Conservation (phyloP, 2,113 vertebrate genomes). For the Cyprinodon brontotheroides region DNA sequence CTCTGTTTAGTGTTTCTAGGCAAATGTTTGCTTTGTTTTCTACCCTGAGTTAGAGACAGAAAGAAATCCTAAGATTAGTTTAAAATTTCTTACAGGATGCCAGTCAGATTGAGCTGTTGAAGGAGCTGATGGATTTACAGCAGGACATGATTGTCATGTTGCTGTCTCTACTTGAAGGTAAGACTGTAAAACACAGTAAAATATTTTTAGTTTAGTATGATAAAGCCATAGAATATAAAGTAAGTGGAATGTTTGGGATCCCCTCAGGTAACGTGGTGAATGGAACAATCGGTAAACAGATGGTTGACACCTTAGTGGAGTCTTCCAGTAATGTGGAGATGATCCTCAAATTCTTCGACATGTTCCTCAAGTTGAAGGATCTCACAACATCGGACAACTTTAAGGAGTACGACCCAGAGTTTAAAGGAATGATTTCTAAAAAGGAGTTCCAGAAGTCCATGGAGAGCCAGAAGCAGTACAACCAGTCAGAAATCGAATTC, state of each 20-base stretch:
- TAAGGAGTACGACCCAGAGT: conserved; percentile 92
- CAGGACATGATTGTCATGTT: conserved; percentile 99
- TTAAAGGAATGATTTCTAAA: conserved; percentile 94
- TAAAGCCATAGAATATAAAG: neutral
- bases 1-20: no score
- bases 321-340: conserved; percentile 98
- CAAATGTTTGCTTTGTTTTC: no score
- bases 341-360: conserved; percentile 99
- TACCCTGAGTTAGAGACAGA: neutral
- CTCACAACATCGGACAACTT: conserved; percentile 95
- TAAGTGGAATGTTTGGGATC: neutral
- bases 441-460: conserved; percentile 99
- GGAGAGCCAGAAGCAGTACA: conserved; percentile 97
- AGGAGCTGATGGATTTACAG: conserved; percentile 95
- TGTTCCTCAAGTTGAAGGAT: conserved; percentile 99
- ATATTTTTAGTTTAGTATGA: neutral
- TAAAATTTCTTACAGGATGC: conserved; percentile 83
- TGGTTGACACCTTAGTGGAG: conserved; percentile 97
- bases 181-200: conserved; percentile 24
- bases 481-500: conserved; percentile 93
- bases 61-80: neutral
- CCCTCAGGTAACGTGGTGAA: conserved; percentile 94
- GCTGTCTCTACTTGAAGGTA: conserved; percentile 96
- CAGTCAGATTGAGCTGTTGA: conserved; percentile 95
- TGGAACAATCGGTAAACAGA: conserved; percentile 98